Percentiles rank a stretch among this genome's conserved stretches.
phyloP scores from a whole-genome alignment of 1,140 invertebrate genomes.

The Conopomorpha cramerella region DNA sequence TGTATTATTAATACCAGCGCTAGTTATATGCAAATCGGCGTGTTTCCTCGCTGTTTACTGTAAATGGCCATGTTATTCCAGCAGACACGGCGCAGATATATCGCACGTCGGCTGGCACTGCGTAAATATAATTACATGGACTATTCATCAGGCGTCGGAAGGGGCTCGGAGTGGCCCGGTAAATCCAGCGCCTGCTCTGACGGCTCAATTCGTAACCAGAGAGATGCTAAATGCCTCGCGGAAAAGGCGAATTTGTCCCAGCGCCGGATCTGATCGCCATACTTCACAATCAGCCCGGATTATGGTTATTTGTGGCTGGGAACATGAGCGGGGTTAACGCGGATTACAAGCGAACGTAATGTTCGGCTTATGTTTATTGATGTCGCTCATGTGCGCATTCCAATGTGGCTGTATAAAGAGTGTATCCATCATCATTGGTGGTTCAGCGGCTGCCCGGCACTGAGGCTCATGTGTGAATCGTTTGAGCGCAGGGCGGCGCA shows the following conservation, averaged over 20 bases:
- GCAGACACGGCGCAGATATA: conserved; percentile 37
- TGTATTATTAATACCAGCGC: no score
- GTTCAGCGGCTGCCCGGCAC: no score
- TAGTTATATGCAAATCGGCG: no score
- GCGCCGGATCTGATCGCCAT: conserved; percentile 12
- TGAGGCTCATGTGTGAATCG: no score
- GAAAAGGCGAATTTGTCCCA: conserved; percentile 12
- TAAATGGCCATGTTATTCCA: conserved; percentile 31
- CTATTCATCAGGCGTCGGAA: conserved; percentile 51
- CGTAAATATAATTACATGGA: conserved; percentile 56
- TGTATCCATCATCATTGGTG: no score
- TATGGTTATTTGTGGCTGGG: conserved; percentile 16
- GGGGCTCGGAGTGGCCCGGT: conserved; percentile 38
- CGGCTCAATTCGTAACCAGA: conserved; percentile 36
- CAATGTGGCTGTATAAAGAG: no score
- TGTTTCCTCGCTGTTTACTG: conserved; percentile 23
- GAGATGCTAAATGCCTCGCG: conserved; percentile 22
- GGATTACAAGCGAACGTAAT: no score
- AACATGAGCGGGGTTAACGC: no score
- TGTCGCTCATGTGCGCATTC: no score
- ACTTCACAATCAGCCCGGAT: conserved; percentile 28
- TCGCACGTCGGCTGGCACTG: conserved; percentile 33
- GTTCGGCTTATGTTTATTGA: no score
- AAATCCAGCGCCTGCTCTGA: conserved; percentile 34
- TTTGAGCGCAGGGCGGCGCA: no score